Evolutionary conservation across 2,113 vertebrate genomes (phyloP), one percentile per base, ranked within the genome.

Genomic region (Chunga burmeisteri): DNA sequence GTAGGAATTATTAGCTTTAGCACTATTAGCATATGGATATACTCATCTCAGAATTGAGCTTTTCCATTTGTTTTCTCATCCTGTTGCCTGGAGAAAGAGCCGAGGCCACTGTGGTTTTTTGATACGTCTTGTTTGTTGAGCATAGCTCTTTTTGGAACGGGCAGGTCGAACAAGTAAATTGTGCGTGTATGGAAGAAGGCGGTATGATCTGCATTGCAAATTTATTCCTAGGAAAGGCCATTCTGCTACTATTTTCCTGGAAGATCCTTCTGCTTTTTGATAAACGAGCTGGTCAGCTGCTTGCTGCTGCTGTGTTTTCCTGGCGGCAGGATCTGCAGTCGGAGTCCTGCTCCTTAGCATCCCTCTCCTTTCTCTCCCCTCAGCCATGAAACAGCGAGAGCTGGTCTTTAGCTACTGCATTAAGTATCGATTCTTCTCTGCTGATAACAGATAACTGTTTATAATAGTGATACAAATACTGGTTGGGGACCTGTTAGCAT

Each of bases 281-380:
- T 56, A 12, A 9, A n/a, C 1, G 56, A 74, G 50, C 38, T 11
- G 13, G 3, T 38, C 0, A 0, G 10, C 53, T n/a, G 38, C 40
- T 59, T 1, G 0, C 53, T 13, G 21, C 70, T 72, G 47, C 70
- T 13, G 10, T 34, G n/a, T 46, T 74, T 74, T 70, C 26, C 26
- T 34, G 40, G 38, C 10, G 38, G 22, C 36, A 34, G 77, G 26
- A 36, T 46, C 44, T 22, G 59, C 0, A 0, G 7, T 19, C 4
- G 0, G 62, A 80, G 38, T 53, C 22, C 26, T 6, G 55, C 71
- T 83, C 58, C 58, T 56, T 9, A 5, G 9, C 5, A 4, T 78
- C 72, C 17, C 46, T 49, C 40, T 73, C 50, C 30, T 18, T 87
- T 13, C 55, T 65, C 23, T 52, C 20, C 29, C 18, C 70, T 42